Percentiles rank a stretch among this genome's conserved stretches.
Evolutionary conservation across 2,113 vertebrate species (phyloP).

Genomic region (Triplophysa siluroides): DNA sequence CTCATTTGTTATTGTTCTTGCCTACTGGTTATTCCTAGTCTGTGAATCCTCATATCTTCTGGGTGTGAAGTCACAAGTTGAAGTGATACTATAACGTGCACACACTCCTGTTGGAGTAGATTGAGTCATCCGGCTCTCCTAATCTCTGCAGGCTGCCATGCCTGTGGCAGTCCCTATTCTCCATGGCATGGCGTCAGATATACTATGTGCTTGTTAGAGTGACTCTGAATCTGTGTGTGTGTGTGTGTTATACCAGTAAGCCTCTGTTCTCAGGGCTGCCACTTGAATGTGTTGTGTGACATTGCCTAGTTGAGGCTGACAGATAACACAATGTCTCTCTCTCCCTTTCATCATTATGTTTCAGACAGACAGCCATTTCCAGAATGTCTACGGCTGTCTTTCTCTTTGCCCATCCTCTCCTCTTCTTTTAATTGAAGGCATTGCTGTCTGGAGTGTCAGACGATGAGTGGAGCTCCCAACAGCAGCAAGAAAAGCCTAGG

Average conservation of each 20-base stretch:
- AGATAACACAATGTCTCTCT: slow-evolving; percentile 20
- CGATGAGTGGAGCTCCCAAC: slow-evolving; percentile 27
- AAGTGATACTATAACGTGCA: slow-evolving; percentile 1
- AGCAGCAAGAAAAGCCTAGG: background rate
- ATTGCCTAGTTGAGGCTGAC: slow-evolving; percentile 36
- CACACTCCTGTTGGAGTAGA: slow-evolving; percentile 7
- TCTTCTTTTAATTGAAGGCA: slow-evolving; percentile 35
- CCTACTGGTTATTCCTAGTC: slow-evolving; percentile 12
- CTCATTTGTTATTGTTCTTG: background rate
- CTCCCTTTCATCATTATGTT: slow-evolving; percentile 12
- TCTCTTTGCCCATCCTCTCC: slow-evolving; percentile 1
- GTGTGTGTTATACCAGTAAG: slow-evolving; percentile 25
- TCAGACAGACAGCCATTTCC: slow-evolving; percentile 38
- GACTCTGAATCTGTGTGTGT: slow-evolving; percentile 27
- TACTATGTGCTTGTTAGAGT: slow-evolving; percentile 34
- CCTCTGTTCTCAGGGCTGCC: slow-evolving; percentile 18
- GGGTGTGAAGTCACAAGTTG: slow-evolving; percentile 10
- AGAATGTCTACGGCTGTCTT: slow-evolving; percentile 31
- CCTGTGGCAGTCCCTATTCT: slow-evolving; percentile 36
- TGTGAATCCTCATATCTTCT: background rate
- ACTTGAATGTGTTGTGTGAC: slow-evolving; percentile 33
- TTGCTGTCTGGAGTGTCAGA: slow-evolving; percentile 41
- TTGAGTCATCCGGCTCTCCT: slow-evolving; percentile 27
- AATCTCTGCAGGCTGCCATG: slow-evolving; percentile 30
- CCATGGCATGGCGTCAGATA: slow-evolving; percentile 6